Evolutionary conservation across 1,140 invertebrate genomes (phyloP), one percentile per base, ranked within the genome.

Genomic region (Penaeus chinensis): DNA sequence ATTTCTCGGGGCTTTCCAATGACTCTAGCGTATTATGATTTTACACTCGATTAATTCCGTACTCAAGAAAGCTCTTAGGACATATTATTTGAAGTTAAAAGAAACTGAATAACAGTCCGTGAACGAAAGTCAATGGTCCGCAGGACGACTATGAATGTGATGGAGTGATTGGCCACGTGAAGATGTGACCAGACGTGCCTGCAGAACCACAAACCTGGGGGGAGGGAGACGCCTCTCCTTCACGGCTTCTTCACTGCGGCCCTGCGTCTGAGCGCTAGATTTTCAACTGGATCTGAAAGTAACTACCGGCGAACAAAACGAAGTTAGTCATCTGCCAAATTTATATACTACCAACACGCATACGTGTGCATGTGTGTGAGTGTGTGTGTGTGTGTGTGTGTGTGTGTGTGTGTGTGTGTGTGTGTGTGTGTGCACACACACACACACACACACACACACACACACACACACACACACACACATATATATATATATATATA

Each of bases 101-200:
- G 18, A 24, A 74, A n/a, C 37, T 24, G 20, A 74, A 65, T 63
- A 20, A 32, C 37, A 18, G 62, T 7, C 16, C 54, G n/a, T 81
- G 79, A 81, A 32, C 79, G 79, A 81, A 65, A 81, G n/a, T 27
- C 62, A 65, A 0, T 37, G 79, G 79, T 22, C 24, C 20, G 27
- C 32, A 22, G 32, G 19, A 22, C 60, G 61, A 32, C 19, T 32
- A 27, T 20, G 60, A 13, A 60, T 62, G 61, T 81, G 61, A 81
- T 65, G 61, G 79, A 62, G 79, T 37, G 79, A 65, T 81, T 81
- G 79, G 60, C 79, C 60, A 63, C 79, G 79, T 18, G 62, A 62
- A 19, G 24, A 65, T 62, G 61, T 37, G 42, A 76, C 27, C 42
- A 37, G 71, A 76, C 27, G 71, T 19, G 71, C 71, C 71, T 37